Evolutionary conservation across 2,797 vertebrate genomes (phyloP), one percentile per base, ranked within the genome.

Genomic region (Pipistrellus pygmaeus): DNA sequence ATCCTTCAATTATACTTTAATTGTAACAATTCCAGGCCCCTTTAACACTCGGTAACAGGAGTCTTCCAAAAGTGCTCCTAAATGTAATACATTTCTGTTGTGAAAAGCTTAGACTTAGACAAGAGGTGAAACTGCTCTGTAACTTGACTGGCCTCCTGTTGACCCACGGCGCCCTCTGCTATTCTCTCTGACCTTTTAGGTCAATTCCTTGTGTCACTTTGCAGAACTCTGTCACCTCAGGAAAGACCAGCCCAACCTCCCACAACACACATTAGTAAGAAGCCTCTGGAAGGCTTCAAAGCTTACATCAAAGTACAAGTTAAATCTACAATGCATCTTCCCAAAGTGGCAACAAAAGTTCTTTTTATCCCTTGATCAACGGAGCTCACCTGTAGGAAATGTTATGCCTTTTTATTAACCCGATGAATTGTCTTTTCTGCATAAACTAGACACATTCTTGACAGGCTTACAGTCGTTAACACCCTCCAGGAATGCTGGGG

Each of bases 311-410:
- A 98, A 98, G 97, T 93, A 60, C 96, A 97, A 97, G 97, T 98
- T 98, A 98, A 98, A 97, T 98, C 97, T 96, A 95, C 84, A 96
- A 98, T 96, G 97, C 97, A 93, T 97, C 97, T 97, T 97, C 97
- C 97, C 97, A 98, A 98, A 98, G 98, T 96, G 97, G 97, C 96
- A 97, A 98, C 98, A 99, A 98, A 98, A 98, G 96, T 96, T 97
- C 95, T 93, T 97, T 98, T 98, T 98, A 98, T 97, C 97, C 96
- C 98, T 98, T 98, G 97, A 98, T 98, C 97, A 91, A 80, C 88
- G 93, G 97, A 96, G 94, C 97, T 98, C 97, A 98, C 98, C 98
- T 98, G 98, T 98, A 98, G 98, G 98, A 99, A 98, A 98, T 93
- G 88, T 97, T 97, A 97, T 96, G 98, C 98, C 98, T 99, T 98